Evolutionary conservation across 2,888 invertebrate genomes (phyloP).

Genomic region (Andricus quercusramuli): DNA sequence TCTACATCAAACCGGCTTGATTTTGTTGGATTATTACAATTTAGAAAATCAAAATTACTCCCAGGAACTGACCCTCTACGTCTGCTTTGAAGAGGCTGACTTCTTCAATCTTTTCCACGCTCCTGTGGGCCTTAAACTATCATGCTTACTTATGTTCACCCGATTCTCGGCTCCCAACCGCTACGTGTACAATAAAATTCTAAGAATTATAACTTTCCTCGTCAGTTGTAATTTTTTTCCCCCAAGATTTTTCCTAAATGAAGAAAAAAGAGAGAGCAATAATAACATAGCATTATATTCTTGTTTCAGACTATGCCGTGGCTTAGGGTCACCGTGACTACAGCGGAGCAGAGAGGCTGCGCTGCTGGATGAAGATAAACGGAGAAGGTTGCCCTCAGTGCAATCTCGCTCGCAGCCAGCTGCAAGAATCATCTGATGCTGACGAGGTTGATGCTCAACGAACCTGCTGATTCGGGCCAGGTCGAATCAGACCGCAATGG

Average conservation of each 20-base stretch:
- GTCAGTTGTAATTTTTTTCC: no score
- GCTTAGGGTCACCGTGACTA: constrained; percentile 65
- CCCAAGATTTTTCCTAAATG: not conserved
- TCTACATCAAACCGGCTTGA: no score
- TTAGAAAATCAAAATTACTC: no score
- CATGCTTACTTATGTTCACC: no score
- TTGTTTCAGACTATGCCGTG: constrained; percentile 62
- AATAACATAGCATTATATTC: not conserved
- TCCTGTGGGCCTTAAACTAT: no score
- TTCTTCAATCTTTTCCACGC: no score
- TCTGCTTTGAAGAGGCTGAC: no score
- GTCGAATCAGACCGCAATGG: constrained; percentile 74
- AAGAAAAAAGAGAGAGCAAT: not conserved
- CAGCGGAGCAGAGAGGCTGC: constrained; percentile 66
- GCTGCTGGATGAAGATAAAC: constrained; percentile 68
- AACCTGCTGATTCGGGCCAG: constrained; percentile 69
- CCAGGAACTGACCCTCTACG: no score
- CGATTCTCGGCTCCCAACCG: no score
- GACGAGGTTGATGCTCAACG: constrained; percentile 74
- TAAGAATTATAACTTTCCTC: no score
- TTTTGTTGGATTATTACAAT: no score
- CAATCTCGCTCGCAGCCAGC: constrained; percentile 60
- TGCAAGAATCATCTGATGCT: constrained; percentile 72
- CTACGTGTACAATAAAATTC: no score
- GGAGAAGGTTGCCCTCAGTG: constrained; percentile 59